Evolutionary conservation across 1,140 invertebrate genomes (phyloP).

Genomic region (Bombus vancouverensis): DNA sequence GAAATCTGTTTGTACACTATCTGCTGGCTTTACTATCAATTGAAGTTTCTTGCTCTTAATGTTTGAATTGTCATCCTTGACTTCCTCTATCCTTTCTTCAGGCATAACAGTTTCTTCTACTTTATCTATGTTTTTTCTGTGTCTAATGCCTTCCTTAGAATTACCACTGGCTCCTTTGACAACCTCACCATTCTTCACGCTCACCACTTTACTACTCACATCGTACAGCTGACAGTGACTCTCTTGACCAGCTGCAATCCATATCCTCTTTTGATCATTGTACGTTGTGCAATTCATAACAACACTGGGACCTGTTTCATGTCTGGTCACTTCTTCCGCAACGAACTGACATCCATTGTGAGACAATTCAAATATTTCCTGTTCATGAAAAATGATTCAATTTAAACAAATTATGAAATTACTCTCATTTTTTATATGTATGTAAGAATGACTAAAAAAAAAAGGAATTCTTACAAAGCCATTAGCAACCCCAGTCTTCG

Average conservation of each 20-base stretch:
- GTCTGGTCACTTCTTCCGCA: slow-evolving; percentile 92
- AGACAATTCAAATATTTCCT: slow-evolving; percentile 96
- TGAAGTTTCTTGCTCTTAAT: slow-evolving; percentile 85
- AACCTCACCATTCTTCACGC: slow-evolving; percentile 80
- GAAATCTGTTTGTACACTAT: slow-evolving; percentile 92
- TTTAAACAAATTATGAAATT: not conserved
- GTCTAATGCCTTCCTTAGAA: slow-evolving; percentile 73
- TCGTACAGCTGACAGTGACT: slow-evolving; percentile 95
- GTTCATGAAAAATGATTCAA: not conserved
- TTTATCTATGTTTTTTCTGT: slow-evolving; percentile 77
- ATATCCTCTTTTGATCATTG: slow-evolving; percentile 87
- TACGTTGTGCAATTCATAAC: slow-evolving; percentile 94
- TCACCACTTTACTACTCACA: slow-evolving; percentile 88
- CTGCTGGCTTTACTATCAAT: slow-evolving; percentile 88
- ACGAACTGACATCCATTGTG: slow-evolving; percentile 91
- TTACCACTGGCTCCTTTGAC: slow-evolving; percentile 72
- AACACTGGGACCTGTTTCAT: slow-evolving; percentile 93
- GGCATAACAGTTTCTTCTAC: slow-evolving; percentile 75
- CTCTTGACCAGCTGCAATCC: slow-evolving; percentile 95
- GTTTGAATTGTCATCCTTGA: slow-evolving; percentile 79
- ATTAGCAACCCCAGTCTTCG: slow-evolving; percentile 97
- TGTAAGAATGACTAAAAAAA: not conserved
- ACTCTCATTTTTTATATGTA: not conserved
- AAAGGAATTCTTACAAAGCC: slow-evolving; percentile 90
- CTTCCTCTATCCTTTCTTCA: slow-evolving; percentile 80